Conservation (phyloP, 2,888 invertebrate genomes). For the Lydus trimaculatus region DNA sequence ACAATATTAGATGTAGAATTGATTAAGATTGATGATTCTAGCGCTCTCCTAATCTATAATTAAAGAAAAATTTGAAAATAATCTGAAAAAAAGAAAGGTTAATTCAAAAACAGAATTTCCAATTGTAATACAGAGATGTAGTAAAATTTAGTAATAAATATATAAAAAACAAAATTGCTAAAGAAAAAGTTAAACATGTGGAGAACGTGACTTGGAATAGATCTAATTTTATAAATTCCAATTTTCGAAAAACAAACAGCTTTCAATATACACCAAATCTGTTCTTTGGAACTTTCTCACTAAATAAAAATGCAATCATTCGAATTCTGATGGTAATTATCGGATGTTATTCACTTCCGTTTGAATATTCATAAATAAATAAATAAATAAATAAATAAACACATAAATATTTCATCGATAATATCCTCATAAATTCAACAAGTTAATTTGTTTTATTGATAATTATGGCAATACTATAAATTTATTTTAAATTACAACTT, state of each 20-base stretch:
- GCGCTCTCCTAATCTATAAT: background rate
- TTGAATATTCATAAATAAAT: too few relatives aligned
- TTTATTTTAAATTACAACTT: too few relatives aligned
- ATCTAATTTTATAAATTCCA: background rate
- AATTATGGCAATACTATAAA: too few relatives aligned
- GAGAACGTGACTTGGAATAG: slow-evolving; percentile 1
- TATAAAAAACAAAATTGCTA: background rate
- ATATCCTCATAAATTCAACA: too few relatives aligned
- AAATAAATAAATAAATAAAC: too few relatives aligned
- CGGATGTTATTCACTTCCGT: too few relatives aligned
- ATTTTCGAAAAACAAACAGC: background rate
- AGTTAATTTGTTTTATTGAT: too few relatives aligned
- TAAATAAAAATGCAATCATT: background rate
- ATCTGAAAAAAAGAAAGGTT: background rate
- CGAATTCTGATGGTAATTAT: background rate
- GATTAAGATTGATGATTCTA: background rate
- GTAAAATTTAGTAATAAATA: background rate
- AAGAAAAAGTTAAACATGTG: slow-evolving; percentile 6
- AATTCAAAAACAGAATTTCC: background rate
- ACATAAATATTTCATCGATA: too few relatives aligned
- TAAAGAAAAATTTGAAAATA: background rate
- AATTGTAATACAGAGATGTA: background rate
- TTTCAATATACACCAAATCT: background rate
- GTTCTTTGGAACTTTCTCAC: background rate
- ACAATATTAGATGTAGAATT: background rate